phyloP scores from a whole-genome alignment of 1,140 invertebrate genomes.

The Acromyrmex charruanus region DNA sequence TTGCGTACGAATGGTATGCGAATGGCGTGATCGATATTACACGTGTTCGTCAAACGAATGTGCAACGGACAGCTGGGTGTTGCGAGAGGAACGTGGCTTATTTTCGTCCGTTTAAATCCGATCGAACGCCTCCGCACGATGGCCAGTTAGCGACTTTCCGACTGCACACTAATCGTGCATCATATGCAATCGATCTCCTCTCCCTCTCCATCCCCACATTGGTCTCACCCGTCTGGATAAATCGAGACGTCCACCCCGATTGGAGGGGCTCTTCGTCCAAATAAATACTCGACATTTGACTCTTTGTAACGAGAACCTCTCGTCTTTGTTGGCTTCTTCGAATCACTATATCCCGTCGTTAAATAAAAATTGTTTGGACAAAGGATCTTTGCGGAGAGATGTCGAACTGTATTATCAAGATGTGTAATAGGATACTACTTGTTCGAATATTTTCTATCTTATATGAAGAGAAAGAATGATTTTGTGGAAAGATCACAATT shows the following conservation, averaged over 20 bases:
- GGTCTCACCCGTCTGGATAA: neutral
- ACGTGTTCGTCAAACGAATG: constrained; percentile 13
- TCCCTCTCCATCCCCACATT: neutral
- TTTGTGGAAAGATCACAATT: no score
- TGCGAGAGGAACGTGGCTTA: constrained; percentile 4
- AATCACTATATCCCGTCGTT: neutral
- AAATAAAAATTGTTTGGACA: neutral
- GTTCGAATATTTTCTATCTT: neutral
- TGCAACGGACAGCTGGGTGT: constrained; percentile 7
- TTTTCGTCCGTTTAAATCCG: constrained; percentile 56
- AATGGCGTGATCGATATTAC: constrained; percentile 20
- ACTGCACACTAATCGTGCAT: constrained; percentile 3
- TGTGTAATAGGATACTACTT: no score
- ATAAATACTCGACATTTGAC: constrained; percentile 47
- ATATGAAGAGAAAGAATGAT: no score
- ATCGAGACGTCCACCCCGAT: constrained; percentile 19
- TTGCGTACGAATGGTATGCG: constrained; percentile 1
- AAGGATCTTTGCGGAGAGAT: neutral
- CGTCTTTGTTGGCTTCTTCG: constrained; percentile 9
- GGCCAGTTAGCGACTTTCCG: constrained; percentile 9
- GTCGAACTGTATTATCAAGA: neutral
- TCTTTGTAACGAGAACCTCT: constrained; percentile 35
- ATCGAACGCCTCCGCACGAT: constrained; percentile 42
- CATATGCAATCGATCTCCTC: constrained; percentile 36
- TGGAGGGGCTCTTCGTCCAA: constrained; percentile 10